Conservation (phyloP, 2,888 invertebrate species). For the Leucania comma region DNA sequence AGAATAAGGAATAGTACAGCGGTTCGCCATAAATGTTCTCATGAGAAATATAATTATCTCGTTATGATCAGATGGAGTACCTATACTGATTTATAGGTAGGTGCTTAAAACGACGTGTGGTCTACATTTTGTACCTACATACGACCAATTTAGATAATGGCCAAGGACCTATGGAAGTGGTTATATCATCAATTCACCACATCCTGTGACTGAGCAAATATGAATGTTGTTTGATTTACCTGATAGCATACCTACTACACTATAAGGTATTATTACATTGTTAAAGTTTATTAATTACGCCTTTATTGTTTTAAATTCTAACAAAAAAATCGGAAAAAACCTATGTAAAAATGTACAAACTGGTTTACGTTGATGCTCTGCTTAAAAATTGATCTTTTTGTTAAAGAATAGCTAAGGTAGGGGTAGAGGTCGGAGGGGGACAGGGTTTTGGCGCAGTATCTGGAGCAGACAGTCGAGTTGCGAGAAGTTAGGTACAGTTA, state of each 20-base stretch:
- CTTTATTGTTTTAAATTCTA: not conserved
- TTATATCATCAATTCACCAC: constrained; percentile 65
- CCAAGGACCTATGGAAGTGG: constrained; percentile 56
- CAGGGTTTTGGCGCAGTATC: constrained; percentile 89
- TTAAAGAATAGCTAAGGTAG: constrained; percentile 76
- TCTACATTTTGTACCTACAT: constrained; percentile 21
- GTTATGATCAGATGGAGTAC: constrained; percentile 16
- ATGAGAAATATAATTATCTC: constrained; percentile 11
- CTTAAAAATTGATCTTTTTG: constrained; percentile 70
- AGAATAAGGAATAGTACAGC: no score
- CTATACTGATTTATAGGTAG: constrained; percentile 21
- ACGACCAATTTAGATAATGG: constrained; percentile 49
- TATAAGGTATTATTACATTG: not conserved
- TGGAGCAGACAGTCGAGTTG: constrained; percentile 90
- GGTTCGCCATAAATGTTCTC: constrained; percentile 23
- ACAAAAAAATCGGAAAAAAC: not conserved
- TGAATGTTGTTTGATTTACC: constrained; percentile 15
- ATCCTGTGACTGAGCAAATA: constrained; percentile 58
- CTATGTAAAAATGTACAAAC: not conserved
- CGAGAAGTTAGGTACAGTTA: constrained; percentile 89
- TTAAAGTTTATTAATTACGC: not conserved
- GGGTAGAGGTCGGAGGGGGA: constrained; percentile 73
- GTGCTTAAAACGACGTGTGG: constrained; percentile 42
- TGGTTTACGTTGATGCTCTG: constrained; percentile 38
- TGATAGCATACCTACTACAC: not conserved